Evolutionary conservation across 2,888 invertebrate genomes (phyloP).

Genomic region (Palloptera scutellata): DNA sequence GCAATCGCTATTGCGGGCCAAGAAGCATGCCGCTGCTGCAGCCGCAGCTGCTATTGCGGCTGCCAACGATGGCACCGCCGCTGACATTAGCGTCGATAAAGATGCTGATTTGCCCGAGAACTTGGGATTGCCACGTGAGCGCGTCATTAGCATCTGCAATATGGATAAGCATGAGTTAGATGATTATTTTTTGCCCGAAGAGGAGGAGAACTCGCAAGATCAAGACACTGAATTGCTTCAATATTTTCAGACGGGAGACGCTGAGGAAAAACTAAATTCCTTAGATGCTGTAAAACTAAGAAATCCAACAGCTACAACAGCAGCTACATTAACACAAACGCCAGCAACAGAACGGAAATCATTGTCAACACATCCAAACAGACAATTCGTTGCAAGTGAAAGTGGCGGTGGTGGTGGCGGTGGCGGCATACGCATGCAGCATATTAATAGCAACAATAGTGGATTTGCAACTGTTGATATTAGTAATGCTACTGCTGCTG

Average conservation of each 20-base stretch:
- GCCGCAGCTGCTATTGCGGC: constrained; percentile 55
- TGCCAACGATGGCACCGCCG: constrained; percentile 46
- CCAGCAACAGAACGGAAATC: too few relatives aligned
- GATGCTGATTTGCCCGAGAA: constrained; percentile 56
- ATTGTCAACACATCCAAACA: too few relatives aligned
- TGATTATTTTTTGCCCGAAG: constrained; percentile 73
- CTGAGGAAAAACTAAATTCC: constrained; percentile 63
- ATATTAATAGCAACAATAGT: not conserved
- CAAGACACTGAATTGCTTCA: constrained; percentile 85
- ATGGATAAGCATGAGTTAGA: constrained; percentile 83
- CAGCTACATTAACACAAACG: constrained; percentile 63
- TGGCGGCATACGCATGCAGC: too few relatives aligned
- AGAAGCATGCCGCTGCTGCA: constrained; percentile 54
- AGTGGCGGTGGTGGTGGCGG: too few relatives aligned
- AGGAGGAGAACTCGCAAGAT: constrained; percentile 76
- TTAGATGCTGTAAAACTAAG: constrained; percentile 58
- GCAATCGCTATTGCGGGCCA: constrained; percentile 65
- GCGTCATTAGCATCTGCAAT: constrained; percentile 78
- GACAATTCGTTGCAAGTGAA: too few relatives aligned
- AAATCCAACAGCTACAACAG: constrained; percentile 53
- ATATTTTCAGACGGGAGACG: constrained; percentile 72
- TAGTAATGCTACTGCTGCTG: not conserved
- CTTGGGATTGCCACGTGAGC: constrained; percentile 70
- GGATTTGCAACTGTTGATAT: constrained; percentile 32
- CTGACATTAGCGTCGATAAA: constrained; percentile 45